These are phyloP conservation scores for Melipona quadrifasciata DNA, from an alignment of 1,140 invertebrate genomes.

Conservation along the genomic window DNA sequence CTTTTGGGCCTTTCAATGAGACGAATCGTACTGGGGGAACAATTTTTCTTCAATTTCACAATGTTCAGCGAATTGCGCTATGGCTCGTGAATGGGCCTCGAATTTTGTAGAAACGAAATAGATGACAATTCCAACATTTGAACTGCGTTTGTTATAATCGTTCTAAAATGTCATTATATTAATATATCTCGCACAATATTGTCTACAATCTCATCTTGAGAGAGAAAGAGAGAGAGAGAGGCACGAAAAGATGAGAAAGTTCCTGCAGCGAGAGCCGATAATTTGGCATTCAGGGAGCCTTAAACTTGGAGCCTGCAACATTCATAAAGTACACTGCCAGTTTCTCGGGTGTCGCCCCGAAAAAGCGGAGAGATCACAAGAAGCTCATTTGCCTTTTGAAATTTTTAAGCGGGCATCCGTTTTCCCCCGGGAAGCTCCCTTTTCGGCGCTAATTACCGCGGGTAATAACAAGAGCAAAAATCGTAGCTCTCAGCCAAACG, in stretches of 20 bases:
- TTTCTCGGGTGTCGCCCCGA: not conserved
- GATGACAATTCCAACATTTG: no score
- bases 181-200: not conserved
- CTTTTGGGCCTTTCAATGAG: no score
- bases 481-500: not conserved
- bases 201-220: not conserved
- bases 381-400: conserved; percentile 28
- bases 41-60: no score
- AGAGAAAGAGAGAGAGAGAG: not conserved
- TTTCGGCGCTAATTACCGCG: conserved; percentile 27
- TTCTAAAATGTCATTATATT: not conserved
- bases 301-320: not conserved
- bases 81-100: no score
- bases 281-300: not conserved
- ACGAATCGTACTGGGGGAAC: no score
- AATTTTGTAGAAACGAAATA: no score
- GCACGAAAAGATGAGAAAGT: not conserved
- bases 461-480: conserved; percentile 24
- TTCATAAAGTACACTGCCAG: not conserved
- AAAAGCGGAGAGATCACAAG: not conserved
- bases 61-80: no score
- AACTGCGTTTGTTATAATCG: no score
- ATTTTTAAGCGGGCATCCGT: conserved; percentile 25
- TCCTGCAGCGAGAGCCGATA: not conserved
- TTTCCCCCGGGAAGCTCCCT: not conserved